phyloP scores from a whole-genome alignment of 2,113 vertebrate species.

The Heterotilapia buettikoferi region DNA sequence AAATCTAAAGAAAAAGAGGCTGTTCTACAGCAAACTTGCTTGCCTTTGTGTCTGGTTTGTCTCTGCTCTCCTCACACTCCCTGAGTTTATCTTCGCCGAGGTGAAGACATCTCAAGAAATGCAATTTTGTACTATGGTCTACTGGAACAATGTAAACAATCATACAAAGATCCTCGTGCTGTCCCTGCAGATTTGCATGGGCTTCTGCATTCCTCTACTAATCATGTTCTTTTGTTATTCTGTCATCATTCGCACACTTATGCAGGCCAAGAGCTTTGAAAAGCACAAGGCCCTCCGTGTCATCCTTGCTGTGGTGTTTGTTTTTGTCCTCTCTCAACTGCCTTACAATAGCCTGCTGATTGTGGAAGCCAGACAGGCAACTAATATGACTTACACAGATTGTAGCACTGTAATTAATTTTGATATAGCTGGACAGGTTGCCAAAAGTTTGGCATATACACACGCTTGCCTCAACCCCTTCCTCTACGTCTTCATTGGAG shows the following conservation, averaged over 20 bases:
- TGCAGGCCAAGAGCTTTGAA: constrained; percentile 79
- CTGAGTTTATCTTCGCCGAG: constrained; percentile 81
- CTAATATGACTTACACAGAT: constrained; percentile 31
- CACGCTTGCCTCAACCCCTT: constrained; percentile 89
- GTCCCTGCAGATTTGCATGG: constrained; percentile 77
- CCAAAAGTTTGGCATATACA: constrained; percentile 79
- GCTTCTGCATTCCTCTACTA: constrained; percentile 80
- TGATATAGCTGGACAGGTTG: constrained; percentile 76
- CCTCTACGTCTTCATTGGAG: constrained; percentile 84
- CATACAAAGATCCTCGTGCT: constrained; percentile 70
- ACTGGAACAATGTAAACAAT: constrained; percentile 36
- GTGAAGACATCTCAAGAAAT: not conserved
- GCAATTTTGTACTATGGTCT: constrained; percentile 63
- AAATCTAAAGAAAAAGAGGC: constrained; percentile 67
- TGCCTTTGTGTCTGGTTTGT: constrained; percentile 75
- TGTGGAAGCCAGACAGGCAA: constrained; percentile 69
- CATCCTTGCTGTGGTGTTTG: constrained; percentile 74
- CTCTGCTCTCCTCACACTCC: constrained; percentile 74
- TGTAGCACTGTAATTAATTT: constrained; percentile 58
- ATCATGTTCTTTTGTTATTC: constrained; percentile 83
- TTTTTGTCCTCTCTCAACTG: constrained; percentile 84
- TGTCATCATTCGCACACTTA: constrained; percentile 80
- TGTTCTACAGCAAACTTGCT: constrained; percentile 75
- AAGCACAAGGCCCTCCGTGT: constrained; percentile 86
- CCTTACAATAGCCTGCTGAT: constrained; percentile 79